phyloP scores from a whole-genome alignment of 37 sponge, comb jelly and placozoan species.

The Mnemiopsis leidyi region DNA sequence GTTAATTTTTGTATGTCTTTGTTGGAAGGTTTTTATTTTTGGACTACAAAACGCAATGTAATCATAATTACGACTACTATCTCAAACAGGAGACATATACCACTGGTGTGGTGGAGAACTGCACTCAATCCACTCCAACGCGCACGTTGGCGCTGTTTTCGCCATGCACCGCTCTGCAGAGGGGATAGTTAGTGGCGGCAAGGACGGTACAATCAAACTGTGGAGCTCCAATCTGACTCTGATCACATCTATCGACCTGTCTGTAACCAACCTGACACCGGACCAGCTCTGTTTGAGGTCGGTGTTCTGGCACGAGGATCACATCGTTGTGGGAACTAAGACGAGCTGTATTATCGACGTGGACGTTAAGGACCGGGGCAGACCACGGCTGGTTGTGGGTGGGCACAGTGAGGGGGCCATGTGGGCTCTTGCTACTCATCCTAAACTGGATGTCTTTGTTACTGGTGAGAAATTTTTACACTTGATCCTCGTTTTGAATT shows the following conservation, averaged over 20 bases:
- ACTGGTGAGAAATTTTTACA: too few species aligned
- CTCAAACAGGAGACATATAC: constrained; percentile 84
- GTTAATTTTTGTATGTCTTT: too few species aligned
- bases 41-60: too few species aligned
- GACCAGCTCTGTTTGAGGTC: constrained; percentile 65
- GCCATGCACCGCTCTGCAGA: constrained; percentile 70
- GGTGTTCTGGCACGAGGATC: constrained; percentile 65
- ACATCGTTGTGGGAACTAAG: constrained; percentile 83
- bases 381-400: constrained; percentile 69
- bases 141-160: constrained; percentile 81
- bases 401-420: constrained; percentile 96
- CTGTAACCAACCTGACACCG: constrained; percentile 65
- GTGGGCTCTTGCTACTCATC: constrained; percentile 93
- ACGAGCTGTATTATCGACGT: constrained; percentile 88
- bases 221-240: constrained; percentile 81
- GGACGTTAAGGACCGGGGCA: constrained; percentile 70
- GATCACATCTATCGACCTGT: constrained; percentile 74
- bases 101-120: constrained; percentile 79
- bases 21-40: too few species aligned
- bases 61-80: too few species aligned
- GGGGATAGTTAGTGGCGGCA: constrained; percentile 84
- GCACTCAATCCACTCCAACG: constrained; percentile 70
- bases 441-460: constrained; percentile 72
- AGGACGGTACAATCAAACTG: constrained; percentile 82
- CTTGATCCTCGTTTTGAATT: too few species aligned